Base-by-base conservation (phyloP, 2,797 vertebrate genomes). In the Forpus xanthops region DNA sequence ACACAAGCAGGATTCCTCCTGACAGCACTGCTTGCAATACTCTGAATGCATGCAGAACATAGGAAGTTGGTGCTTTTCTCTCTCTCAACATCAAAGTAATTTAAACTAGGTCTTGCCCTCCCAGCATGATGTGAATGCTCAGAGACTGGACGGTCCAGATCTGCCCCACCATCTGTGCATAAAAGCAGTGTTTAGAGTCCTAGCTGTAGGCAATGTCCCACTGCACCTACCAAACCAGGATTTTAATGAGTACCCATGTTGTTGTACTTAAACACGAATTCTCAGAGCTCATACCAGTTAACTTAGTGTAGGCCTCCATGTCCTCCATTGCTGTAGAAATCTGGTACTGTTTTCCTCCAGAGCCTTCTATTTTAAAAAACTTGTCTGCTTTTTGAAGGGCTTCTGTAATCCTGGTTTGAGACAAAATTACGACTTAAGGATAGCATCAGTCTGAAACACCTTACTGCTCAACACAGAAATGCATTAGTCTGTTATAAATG, bases 301-400 rank as follows among this genome's bases (percentile, higher is more conserved):
- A 97, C 88, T 99, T 99, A 73, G 98, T 98, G 97, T 99, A 99
- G 67, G 99, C 99, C 97, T 98, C 98, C 99, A 99, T 99, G 97
- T 99, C 99, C 23, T 99, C 98, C 58, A 99, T 98, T 37, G 99
- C 98, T 61, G 96, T 98, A 72, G 99, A 99, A 64, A 99, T 98
- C 1, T 8, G 97, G 96, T 97, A 99, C 21, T 61, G 85, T 77
- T 85, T 97, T 13, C 98, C 98, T 11, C 16, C n/a, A 11, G 98
- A 95, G 47, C 99, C 99, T 93, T 93, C 76, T 62, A 99, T 98
- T 92, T 96, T 21, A 53, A 99, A 97, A 92, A 98, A 84, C 12
- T 92, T 70, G 90, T 99, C 98, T 71, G 99, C 99, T 97, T 99
- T 98, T 79, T 99, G 95, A 92, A 99, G 98, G 68, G 99, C 99